Evolutionary conservation across 2,888 invertebrate genomes (phyloP).

Genomic region (Mythimna pallens): DNA sequence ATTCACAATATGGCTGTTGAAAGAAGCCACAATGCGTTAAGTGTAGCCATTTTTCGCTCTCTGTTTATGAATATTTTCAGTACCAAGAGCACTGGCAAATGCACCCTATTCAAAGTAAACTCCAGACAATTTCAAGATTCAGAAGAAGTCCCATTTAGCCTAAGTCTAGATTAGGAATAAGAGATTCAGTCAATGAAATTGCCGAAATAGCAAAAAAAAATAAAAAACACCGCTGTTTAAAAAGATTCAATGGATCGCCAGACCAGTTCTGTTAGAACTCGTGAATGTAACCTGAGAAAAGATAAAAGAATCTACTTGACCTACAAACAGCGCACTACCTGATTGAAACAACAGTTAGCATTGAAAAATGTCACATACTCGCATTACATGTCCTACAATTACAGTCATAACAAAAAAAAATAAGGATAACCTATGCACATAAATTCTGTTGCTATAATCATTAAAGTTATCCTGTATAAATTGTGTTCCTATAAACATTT

Average conservation of each 20-base stretch:
- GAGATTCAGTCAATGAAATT: too few relatives aligned
- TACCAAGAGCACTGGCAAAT: too few relatives aligned
- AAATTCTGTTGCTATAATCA: neutral
- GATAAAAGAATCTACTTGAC: constrained; percentile 32
- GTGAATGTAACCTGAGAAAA: constrained; percentile 11
- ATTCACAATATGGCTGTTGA: too few relatives aligned
- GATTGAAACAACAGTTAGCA: constrained; percentile 31
- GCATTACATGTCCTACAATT: constrained; percentile 27
- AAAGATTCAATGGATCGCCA: neutral
- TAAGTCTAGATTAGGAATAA: too few relatives aligned
- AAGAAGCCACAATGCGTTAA: too few relatives aligned
- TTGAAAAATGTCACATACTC: constrained; percentile 43
- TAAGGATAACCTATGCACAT: neutral
- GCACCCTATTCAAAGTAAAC: too few relatives aligned
- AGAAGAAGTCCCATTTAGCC: too few relatives aligned
- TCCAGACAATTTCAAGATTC: too few relatives aligned
- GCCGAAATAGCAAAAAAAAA: too few relatives aligned
- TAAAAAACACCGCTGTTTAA: neutral
- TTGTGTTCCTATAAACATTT: neutral
- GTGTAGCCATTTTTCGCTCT: too few relatives aligned
- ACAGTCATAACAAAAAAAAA: constrained; percentile 11
- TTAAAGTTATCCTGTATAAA: neutral
- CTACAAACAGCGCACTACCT: constrained; percentile 26
- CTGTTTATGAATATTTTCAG: too few relatives aligned
- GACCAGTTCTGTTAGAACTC: neutral